These are phyloP conservation scores for Ectemnius continuus DNA, from an alignment of 2,888 invertebrate species.

Conservation along the genomic window DNA sequence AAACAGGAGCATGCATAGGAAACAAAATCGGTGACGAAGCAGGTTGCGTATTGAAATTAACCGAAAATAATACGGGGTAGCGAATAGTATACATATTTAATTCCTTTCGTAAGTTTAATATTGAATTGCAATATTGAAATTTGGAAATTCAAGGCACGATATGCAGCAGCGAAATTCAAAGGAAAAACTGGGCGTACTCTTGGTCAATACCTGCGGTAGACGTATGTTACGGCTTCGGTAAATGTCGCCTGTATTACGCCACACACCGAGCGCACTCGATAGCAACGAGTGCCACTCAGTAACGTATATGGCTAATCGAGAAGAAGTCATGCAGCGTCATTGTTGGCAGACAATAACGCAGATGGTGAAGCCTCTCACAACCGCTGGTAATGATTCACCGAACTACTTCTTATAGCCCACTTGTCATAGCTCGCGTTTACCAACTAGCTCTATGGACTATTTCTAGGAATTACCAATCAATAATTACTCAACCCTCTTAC, in stretches of 20 bases:
- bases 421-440: too few species aligned
- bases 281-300: slow-evolving; percentile 58
- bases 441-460: too few species aligned
- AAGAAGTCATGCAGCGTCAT: slow-evolving; percentile 67
- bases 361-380: slow-evolving; percentile 50
- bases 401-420: slow-evolving; percentile 8
- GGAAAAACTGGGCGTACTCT: too few species aligned
- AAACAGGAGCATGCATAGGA: too few species aligned
- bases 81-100: too few species aligned
- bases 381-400: slow-evolving; percentile 30
- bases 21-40: too few species aligned
- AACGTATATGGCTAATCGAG: slow-evolving; percentile 71
- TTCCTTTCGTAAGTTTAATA: too few species aligned
- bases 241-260: not conserved
- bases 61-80: too few species aligned
- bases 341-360: slow-evolving; percentile 56
- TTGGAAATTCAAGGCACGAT: too few species aligned
- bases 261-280: slow-evolving; percentile 28
- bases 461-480: not conserved
- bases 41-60: too few species aligned
- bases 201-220: not conserved
- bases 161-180: too few species aligned
- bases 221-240: slow-evolving; percentile 3
- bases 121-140: too few species aligned
- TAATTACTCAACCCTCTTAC: not conserved